Evolutionary conservation across 2,888 invertebrate genomes (phyloP).

Genomic region (Pachymerium ferrugineum): DNA sequence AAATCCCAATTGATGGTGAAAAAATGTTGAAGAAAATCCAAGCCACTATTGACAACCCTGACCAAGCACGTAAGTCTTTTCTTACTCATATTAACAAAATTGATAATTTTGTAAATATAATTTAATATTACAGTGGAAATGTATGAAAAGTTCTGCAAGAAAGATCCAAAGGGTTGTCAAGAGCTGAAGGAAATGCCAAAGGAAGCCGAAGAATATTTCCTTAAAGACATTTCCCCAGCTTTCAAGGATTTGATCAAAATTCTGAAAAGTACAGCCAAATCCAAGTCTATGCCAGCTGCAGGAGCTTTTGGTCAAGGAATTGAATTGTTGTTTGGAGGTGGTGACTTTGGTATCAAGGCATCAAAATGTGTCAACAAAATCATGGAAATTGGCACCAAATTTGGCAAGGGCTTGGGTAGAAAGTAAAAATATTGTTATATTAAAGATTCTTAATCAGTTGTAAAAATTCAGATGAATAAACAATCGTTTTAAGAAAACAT

Average conservation of each 20-base stretch:
- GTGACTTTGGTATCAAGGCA: neutral
- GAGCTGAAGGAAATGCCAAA: neutral
- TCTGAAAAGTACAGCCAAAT: neutral
- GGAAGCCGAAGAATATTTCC: neutral
- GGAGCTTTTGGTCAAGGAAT: neutral
- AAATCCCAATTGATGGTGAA: neutral
- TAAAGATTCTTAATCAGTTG: neutral
- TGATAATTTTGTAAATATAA: too few species aligned
- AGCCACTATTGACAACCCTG: neutral
- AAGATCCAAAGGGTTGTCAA: neutral
- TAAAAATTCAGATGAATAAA: too few species aligned
- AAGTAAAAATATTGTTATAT: neutral
- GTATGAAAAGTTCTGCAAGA: neutral
- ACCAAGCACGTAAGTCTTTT: neutral
- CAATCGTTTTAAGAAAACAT: too few species aligned
- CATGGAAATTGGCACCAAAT: neutral
- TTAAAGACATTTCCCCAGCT: neutral
- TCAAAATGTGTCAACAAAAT: neutral
- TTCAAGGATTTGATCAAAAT: neutral
- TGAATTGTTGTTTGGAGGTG: neutral
- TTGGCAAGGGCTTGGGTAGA: neutral
- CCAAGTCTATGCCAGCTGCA: neutral
- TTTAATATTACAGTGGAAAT: too few species aligned
- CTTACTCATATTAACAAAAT: too few species aligned
- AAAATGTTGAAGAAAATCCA: neutral